phyloP scores from a whole-genome alignment of 2,113 vertebrate species.

The Psilopsiagon aurifrons region DNA sequence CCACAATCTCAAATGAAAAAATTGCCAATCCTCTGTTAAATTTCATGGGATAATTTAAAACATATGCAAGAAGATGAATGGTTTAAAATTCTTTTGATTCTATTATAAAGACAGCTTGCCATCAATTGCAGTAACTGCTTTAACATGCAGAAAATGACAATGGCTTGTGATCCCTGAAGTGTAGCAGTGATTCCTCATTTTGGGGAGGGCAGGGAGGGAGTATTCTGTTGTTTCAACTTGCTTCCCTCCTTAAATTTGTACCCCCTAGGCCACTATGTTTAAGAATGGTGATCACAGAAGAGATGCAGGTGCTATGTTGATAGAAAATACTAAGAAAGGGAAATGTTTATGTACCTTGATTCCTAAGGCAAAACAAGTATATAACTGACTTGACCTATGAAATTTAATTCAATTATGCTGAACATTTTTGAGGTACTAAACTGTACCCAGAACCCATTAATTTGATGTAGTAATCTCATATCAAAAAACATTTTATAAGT shows the following conservation, averaged over 20 bases:
- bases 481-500: neutral
- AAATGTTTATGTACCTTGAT: neutral
- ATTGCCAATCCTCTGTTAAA: neutral
- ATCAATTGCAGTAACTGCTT: conserved; percentile 14
- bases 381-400: neutral
- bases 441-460: neutral
- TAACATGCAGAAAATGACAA: conserved; percentile 36
- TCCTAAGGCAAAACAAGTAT: neutral
- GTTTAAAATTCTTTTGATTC: conserved; percentile 16
- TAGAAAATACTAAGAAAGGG: neutral
- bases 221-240: neutral
- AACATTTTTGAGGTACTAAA: neutral
- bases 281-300: neutral
- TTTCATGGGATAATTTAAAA: conserved; percentile 35
- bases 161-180: neutral
- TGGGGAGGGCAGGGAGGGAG: neutral
- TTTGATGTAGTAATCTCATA: neutral
- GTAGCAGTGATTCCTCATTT: neutral
- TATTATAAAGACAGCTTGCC: neutral
- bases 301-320: neutral
- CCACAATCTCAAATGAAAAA: neutral
- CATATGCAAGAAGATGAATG: conserved; percentile 9
- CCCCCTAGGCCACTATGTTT: neutral
- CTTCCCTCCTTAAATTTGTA: neutral
- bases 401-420: neutral